phyloP scores from a whole-genome alignment of 2,797 vertebrate species.

The Pristis pectinata region DNA sequence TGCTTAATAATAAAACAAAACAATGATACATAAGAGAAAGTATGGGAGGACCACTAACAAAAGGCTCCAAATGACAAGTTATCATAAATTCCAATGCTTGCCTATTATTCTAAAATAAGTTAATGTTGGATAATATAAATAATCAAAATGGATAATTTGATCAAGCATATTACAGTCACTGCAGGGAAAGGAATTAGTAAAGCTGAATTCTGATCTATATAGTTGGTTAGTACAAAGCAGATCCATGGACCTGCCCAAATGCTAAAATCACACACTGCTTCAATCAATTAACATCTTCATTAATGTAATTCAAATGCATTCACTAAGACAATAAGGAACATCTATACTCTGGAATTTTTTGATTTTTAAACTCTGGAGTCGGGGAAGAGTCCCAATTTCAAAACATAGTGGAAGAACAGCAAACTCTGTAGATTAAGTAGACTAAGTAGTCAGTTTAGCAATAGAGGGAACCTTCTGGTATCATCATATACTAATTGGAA shows the following conservation, averaged over 20 bases:
- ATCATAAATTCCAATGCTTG: not conserved
- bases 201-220: not conserved
- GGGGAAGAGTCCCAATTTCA: not conserved
- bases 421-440: too few species aligned
- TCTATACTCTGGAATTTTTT: too few species aligned
- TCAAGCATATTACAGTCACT: not conserved
- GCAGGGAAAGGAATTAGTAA: not conserved
- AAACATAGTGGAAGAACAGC: not conserved
- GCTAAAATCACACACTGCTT: not conserved
- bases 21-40: not conserved
- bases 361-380: not conserved
- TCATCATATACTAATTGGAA: not conserved
- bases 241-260: not conserved
- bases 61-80: not conserved
- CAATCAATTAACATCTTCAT: not conserved
- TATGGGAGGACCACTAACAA: not conserved
- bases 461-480: not conserved
- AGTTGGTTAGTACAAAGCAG: not conserved
- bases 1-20: not conserved
- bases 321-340: not conserved
- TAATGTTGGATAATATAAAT: not conserved
- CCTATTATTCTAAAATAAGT: not conserved
- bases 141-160: not conserved
- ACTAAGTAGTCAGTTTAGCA: not conserved
- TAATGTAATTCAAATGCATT: not conserved